Evolutionary conservation across 2,888 invertebrate genomes (phyloP).

Genomic region (Autographa pulchrina): DNA sequence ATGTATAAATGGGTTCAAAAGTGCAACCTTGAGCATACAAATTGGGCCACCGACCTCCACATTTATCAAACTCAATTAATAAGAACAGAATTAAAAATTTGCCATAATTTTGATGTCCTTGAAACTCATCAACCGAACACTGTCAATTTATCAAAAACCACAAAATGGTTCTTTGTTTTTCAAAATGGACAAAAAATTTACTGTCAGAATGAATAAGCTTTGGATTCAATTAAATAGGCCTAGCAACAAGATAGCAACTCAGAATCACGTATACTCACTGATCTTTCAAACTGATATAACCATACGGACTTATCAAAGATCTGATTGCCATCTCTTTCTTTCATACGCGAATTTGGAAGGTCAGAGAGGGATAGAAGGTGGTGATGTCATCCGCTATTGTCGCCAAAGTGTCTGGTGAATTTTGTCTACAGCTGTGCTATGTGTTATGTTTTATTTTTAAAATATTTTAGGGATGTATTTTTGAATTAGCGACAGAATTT

Average conservation of each 20-base stretch:
- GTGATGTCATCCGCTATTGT: slow-evolving; percentile 50
- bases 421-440: slow-evolving; percentile 23
- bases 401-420: slow-evolving; percentile 58
- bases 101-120: background rate
- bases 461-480: background rate
- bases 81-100: background rate
- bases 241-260: slow-evolving; percentile 31
- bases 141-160: background rate
- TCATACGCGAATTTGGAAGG: background rate
- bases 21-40: background rate
- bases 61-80: background rate
- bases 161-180: background rate
- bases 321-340: slow-evolving; percentile 21
- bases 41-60: background rate
- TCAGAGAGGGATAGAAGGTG: slow-evolving; percentile 19
- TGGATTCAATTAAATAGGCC: slow-evolving; percentile 32
- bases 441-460: slow-evolving; percentile 28
- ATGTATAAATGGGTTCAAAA: background rate
- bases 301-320: slow-evolving; percentile 29
- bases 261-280: slow-evolving; percentile 20
- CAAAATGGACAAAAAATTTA: background rate
- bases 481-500: background rate
- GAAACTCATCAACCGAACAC: background rate
- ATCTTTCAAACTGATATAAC: slow-evolving; percentile 41
- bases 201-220: slow-evolving; percentile 12